Evolutionary conservation across 64 coral and sea anemone genomes (phyloP).

Genomic region (Actinia equina): DNA sequence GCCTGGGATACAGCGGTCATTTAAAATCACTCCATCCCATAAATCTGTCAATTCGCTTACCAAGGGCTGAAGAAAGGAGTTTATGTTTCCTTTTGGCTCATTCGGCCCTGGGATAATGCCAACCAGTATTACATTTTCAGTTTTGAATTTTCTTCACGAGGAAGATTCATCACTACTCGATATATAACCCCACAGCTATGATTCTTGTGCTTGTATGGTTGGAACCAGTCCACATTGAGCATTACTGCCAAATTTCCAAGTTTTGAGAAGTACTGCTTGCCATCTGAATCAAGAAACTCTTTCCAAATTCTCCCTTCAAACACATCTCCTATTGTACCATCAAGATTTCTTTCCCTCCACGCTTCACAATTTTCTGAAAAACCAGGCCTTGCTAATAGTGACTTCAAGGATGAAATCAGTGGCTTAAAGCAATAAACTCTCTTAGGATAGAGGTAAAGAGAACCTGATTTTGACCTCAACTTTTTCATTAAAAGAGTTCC

Average conservation of each 20-base stretch:
- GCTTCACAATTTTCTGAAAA: slow-evolving; percentile 39
- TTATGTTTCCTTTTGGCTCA: too few relatives aligned
- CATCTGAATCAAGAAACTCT: background rate
- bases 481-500: slow-evolving; percentile 8
- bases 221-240: slow-evolving; percentile 43
- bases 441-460: slow-evolving; percentile 5
- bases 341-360: slow-evolving; percentile 10
- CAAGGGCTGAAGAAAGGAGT: too few relatives aligned
- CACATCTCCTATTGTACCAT: background rate
- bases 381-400: background rate
- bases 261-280: background rate
- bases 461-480: slow-evolving; percentile 23
- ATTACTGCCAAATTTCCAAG: slow-evolving; percentile 30
- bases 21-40: too few relatives aligned
- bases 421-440: slow-evolving; percentile 21
- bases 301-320: slow-evolving; percentile 2
- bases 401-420: slow-evolving; percentile 5
- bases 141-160: slow-evolving; percentile 57
- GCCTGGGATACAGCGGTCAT: too few relatives aligned
- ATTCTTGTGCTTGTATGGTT: background rate
- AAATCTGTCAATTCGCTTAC: too few relatives aligned
- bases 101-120: slow-evolving; percentile 36
- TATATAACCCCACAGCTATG: slow-evolving; percentile 66
- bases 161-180: slow-evolving; percentile 63
- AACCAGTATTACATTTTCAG: slow-evolving; percentile 36